These are phyloP conservation scores for Holothuria glaberrima DNA, from an alignment of 35 echinoderm and acorn worm species.

Conservation along the genomic window DNA sequence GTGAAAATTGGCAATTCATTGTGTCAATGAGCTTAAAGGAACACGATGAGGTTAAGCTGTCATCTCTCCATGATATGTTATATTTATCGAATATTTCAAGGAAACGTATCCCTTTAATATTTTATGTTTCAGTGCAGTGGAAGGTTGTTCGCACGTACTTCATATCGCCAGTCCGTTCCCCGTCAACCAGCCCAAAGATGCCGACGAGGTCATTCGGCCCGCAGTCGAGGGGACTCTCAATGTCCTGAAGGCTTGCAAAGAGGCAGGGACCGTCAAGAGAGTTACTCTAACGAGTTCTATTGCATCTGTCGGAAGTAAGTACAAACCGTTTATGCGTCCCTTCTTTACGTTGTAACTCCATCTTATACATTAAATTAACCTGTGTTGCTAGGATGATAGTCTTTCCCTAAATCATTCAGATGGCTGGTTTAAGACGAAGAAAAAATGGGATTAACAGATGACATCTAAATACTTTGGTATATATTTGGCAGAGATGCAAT, in stretches of 20 bases:
- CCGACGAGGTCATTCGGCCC: conserved; percentile 64
- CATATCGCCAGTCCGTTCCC: conserved; percentile 79
- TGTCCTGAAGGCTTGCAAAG: conserved; percentile 59
- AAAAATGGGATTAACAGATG: no score
- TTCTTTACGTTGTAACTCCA: neutral
- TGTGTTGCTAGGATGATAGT: no score
- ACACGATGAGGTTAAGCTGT: no score
- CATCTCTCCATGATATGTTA: no score
- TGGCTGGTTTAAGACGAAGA: no score
- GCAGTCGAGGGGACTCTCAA: conserved; percentile 70
- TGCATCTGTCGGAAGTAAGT: conserved; percentile 46
- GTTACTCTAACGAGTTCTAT: conserved; percentile 72
- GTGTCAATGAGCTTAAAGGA: no score
- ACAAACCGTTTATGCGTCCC: neutral
- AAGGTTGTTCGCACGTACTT: conserved; percentile 69
- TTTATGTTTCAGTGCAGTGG: conserved; percentile 55
- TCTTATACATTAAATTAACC: neutral
- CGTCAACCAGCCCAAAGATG: conserved; percentile 44
- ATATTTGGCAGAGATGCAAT: no score
- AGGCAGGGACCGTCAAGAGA: conserved; percentile 46
- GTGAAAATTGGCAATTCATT: no score
- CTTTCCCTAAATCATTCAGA: no score
- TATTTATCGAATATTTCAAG: no score
- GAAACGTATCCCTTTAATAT: no score
- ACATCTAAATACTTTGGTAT: no score